Base-by-base conservation (phyloP, 2,888 invertebrate species). In the Cataglyphis albicans region DNA sequence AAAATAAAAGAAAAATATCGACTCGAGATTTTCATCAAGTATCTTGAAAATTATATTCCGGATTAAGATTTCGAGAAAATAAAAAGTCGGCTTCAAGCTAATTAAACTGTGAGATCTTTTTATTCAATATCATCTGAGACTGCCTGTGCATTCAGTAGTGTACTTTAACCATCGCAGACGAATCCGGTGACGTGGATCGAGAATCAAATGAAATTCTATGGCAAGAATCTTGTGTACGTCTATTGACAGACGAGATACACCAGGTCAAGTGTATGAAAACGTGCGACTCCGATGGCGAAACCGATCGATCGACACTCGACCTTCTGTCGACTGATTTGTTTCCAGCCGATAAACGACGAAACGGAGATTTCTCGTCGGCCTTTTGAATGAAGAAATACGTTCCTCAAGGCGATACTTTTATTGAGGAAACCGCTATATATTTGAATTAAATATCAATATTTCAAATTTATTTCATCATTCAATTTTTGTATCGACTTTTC, bases 241-340 rank as follows among this genome's bases (percentile, higher is more conserved):
- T 68, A 67, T 67, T 67, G 48, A 55, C 68, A 70, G 52, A 70
- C 35, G 9, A 21, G n/a, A 52, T 35, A 35, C 15, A 55, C 12
- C n/a, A 35, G 70, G 35, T 21, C 52, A 52, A 52, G 52, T 52
- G 52, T 52, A 52, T 52, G 52, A 52, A 52, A 52, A 55, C 32
- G 7, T 21, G 35, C 21, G 12, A 21, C 4, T 29, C n/a, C 35
- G 52, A 32, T 29, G 21, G 48, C 21, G n/a, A 35, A 21, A 10
- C 7, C 52, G 21, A 29, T 55, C 70, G 35, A n/a, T 55, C 55
- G 70, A 70, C 35, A 55, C 21, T 35, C 35, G 52, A 55, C 55
- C 55, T 55, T 18, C 29, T 2, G 29, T 29, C 25, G 21, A 52
- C 52, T 52, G 52, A 70, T 55, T 52, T 7, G 6, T 52, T 68